Conservation (phyloP, 2,113 vertebrate species). For the Leucopsar rothschildi region DNA sequence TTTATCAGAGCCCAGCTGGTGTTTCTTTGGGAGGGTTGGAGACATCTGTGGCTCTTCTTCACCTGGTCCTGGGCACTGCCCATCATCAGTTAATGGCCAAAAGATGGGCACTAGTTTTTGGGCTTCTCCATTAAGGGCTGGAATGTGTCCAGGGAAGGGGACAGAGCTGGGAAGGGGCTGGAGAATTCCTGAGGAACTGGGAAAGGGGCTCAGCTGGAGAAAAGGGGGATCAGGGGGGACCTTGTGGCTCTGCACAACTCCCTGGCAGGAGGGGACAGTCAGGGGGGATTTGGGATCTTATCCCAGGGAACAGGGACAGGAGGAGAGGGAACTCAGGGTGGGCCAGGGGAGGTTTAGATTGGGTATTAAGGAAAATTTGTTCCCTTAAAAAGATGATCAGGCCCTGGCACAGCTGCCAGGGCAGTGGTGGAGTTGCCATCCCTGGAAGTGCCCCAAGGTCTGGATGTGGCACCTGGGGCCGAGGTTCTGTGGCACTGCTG, state of each 20-base stretch:
- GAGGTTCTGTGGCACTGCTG: no score
- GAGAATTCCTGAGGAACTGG: neutral
- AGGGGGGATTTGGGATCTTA: accelerated
- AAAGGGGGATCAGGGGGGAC: neutral
- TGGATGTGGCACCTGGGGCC: neutral
- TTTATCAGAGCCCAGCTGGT: neutral
- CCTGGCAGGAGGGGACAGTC: neutral
- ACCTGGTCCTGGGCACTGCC: neutral
- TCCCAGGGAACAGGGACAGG: neutral
- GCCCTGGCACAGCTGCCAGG: neutral
- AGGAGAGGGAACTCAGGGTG: neutral
- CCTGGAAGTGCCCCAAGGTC: neutral
- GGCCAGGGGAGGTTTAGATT: accelerated
- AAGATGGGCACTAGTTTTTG: neutral
- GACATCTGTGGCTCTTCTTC: neutral
- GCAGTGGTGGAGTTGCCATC: accelerated
- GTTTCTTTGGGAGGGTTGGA: neutral
- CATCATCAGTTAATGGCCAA: accelerated
- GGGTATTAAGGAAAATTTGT: neutral
- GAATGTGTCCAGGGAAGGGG: neutral
- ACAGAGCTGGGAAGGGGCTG: accelerated
- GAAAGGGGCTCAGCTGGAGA: neutral
- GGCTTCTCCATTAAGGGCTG: neutral
- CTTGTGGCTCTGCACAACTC: neutral
- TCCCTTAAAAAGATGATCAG: neutral